Percentiles rank a stretch among this genome's conserved stretches.
phyloP scores from a whole-genome alignment of 2,888 invertebrate genomes.

The Dynastes grantii region DNA sequence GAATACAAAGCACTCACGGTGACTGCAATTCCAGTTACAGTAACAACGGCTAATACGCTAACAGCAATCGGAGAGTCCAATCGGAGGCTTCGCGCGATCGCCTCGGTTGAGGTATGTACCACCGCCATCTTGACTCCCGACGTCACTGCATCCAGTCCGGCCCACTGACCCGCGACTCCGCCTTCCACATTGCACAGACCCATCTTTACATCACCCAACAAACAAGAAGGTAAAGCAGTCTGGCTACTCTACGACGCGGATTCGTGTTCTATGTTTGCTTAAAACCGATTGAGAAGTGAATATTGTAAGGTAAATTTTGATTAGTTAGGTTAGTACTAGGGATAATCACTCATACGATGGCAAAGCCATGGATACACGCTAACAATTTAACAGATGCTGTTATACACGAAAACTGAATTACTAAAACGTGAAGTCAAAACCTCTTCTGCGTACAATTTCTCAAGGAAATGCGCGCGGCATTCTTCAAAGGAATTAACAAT shows the following conservation, averaged over 20 bases:
- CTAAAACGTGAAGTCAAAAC: neutral
- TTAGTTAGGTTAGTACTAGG: neutral
- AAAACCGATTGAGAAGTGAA: neutral
- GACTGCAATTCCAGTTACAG: conserved; percentile 59
- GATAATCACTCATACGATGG: too few species aligned
- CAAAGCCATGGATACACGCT: too few species aligned
- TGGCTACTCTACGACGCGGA: conserved; percentile 61
- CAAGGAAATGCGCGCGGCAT: conserved; percentile 59
- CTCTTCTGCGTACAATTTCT: conserved; percentile 1
- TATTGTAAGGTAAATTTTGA: neutral
- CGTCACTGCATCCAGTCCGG: conserved; percentile 73
- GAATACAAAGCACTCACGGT: conserved; percentile 49
- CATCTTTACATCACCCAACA: conserved; percentile 66
- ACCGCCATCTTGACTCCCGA: conserved; percentile 74
- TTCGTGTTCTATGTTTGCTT: neutral
- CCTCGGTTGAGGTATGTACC: conserved; percentile 60
- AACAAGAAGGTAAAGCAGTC: conserved; percentile 40
- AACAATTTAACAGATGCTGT: too few species aligned
- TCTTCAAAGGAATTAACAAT: conserved; percentile 62
- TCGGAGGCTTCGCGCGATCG: conserved; percentile 35
- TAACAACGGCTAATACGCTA: neutral
- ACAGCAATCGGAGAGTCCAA: conserved; percentile 33
- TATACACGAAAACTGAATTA: too few species aligned
- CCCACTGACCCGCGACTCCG: conserved; percentile 72
- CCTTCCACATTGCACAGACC: conserved; percentile 71